A percentile compares a stretch with the other conserved stretches of the same genome.
Conservation (phyloP, 2,797 vertebrate genomes). For the Nyctibius grandis region DNA sequence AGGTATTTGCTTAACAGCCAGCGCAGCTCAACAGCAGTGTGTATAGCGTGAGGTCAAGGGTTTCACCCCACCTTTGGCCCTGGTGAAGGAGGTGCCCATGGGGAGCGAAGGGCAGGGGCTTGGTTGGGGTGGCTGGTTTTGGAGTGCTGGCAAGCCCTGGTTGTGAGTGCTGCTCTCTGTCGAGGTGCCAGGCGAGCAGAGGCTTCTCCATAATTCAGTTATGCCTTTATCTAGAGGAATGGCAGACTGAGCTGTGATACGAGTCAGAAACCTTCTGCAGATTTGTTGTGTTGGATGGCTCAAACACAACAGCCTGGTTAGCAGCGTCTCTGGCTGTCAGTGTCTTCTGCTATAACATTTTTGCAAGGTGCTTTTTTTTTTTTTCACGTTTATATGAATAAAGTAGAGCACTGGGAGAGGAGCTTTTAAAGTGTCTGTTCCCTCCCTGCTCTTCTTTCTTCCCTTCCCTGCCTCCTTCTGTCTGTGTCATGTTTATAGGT, state of each 20-base stretch:
- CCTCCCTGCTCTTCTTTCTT: neutral
- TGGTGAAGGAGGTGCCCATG: neutral
- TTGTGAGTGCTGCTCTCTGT: neutral
- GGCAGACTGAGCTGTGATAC: rapidly evolving
- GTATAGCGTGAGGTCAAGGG: neutral
- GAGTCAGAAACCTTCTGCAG: neutral
- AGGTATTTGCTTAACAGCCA: neutral
- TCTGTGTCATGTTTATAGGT: neutral
- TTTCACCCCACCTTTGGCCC: neutral
- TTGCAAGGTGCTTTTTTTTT: neutral
- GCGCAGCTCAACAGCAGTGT: rapidly evolving
- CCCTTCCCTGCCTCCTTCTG: neutral
- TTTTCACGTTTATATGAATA: neutral
- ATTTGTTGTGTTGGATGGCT: neutral
- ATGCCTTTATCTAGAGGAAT: neutral
- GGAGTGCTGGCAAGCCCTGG: neutral
- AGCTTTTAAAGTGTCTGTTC: neutral
- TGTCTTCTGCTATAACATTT: neutral
- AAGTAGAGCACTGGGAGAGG: neutral
- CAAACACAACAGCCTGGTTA: neutral
- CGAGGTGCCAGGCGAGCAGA: neutral
- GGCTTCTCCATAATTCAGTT: neutral
- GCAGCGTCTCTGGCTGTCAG: neutral
- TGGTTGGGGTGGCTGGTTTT: rapidly evolving
- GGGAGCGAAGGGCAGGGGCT: neutral